phyloP scores from a whole-genome alignment of 2,797 vertebrate species.

The Tragopan temminckii region DNA sequence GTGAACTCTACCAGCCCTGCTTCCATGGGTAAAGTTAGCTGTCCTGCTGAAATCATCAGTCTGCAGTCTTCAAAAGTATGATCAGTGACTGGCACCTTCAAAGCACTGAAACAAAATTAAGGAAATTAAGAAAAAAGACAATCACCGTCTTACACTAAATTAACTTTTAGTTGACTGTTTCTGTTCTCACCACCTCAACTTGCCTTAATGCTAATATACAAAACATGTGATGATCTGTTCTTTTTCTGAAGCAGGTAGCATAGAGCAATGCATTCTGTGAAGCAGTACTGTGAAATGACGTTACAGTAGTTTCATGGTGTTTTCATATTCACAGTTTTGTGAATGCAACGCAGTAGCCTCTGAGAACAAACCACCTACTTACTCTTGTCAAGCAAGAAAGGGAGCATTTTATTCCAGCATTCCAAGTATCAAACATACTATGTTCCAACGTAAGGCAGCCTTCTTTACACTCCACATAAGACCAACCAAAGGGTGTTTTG shows the following conservation, averaged over 20 bases:
- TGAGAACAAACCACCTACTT: background rate
- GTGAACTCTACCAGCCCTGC: slow-evolving; percentile 97
- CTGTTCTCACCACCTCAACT: background rate
- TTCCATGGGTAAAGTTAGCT: slow-evolving; percentile 97
- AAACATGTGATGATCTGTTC: background rate
- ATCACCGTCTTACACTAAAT: background rate
- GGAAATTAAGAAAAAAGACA: background rate
- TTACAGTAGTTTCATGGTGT: background rate
- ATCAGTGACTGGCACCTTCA: slow-evolving; percentile 92
- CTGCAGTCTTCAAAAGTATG: slow-evolving; percentile 98
- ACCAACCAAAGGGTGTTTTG: background rate
- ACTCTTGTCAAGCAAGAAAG: background rate
- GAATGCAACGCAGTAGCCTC: background rate
- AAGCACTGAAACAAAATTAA: slow-evolving; percentile 80
- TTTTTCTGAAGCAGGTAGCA: background rate
- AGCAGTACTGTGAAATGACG: background rate
- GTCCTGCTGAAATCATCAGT: slow-evolving; percentile 96
- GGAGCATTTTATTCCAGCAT: background rate
- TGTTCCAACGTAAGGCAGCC: background rate
- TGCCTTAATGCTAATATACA: background rate
- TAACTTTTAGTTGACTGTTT: background rate
- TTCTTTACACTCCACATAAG: background rate
- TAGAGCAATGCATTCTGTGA: background rate
- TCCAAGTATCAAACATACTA: background rate
- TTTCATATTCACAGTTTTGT: background rate